Base-by-base conservation (phyloP, 2,113 vertebrate species). In the Girardinichthys multiradiatus region DNA sequence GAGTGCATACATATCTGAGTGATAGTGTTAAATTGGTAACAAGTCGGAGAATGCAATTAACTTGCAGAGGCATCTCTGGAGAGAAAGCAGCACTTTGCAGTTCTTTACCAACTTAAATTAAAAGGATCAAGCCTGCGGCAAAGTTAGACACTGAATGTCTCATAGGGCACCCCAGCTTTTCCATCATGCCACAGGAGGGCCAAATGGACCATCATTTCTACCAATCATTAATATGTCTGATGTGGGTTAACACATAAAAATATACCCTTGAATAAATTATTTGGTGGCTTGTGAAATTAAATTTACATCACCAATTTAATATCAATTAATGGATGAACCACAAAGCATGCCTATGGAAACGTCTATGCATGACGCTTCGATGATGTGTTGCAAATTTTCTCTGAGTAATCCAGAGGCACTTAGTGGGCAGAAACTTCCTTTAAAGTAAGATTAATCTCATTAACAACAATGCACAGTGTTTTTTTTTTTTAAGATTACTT, bases 31-130 rank as follows among this genome's bases (percentile, higher is more conserved):
- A 84, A 65, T 78, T 29, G 74, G 76, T 88, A 89, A 89, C 87
- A 86, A 92, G 89, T 91, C 82, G 81, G 88, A 89, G 89, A 93
- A 92, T 85, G 90, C 86, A 92, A 93, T 94, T 92, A 93, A 90
- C 85, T 90, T 82, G 77, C 87, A 63, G 15, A 71, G 69, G 83
- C 72, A 74, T 93, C 92, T 92, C 89, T 67, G 61, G 90, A 93
- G 92, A 88, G 75, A 81, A 35, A 77, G 82, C 45, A 42, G 73
- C 83, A 82, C 80, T 91, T 81, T 90, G 75, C 35, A 24, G 82
- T 90, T 91, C 82, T 91, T 86, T 85, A 89, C 84, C 82, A 81
- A 86, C 86, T 90, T 86, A 83, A 90, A 91, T 89, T 86, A 90
- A 90, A 90, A 87, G 82, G 84, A 87, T 86, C 70, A 62, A 79